Evolutionary conservation across 2,888 invertebrate species (phyloP), one percentile per base, ranked within the genome.

Genomic region (Eupelmus urozonus): DNA sequence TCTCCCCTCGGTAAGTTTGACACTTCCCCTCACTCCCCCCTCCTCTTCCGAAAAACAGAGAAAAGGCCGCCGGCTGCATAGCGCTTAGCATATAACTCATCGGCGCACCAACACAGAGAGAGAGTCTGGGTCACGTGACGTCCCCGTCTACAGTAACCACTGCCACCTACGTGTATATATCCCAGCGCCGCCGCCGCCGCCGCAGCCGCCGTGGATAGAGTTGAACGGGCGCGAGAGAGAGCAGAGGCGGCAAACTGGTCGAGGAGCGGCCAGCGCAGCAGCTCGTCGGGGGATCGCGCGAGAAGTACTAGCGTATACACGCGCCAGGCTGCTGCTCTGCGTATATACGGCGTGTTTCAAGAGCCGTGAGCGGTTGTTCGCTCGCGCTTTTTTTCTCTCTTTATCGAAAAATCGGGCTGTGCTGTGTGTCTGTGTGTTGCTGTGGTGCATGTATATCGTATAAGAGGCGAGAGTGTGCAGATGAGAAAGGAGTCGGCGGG

Each of bases 191-290:
- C 9, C 11, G 49, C 9, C 49, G 49, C 49, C 9, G 9, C 7
- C 53, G 20, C 7, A 23, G 55, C 55, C 23, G 9, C 49, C 11
- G 40, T 13, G 20, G 55, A 23, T 9, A 20, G 55, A 53, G 67
- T 67, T 55, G 57, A 55, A 70, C 51, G 71, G 49, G 59, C 57
- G 53, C 57, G 63, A 45, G n/a, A n/a, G n/a, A n/a, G n/a, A n/a
- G 69, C 76, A 63, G 70, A 70, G 76, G 76, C 65, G 76, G 76
- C 57, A 76, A 76, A 76, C 76, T 76, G 76, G 76, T 76, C 71
- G 70, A 63, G 76, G 76, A 76, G 76, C 76, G 76, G 76, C 76
- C 11, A 34, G 5, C 45, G 20, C 57, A 13, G 59, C 59, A 42
- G 49, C 65, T 49, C 65, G 34, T 27, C 49, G n/a, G 29, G 29